These are phyloP conservation scores for Papilio xuthus DNA, from an alignment of 1,140 invertebrate species.

Conservation along the genomic window DNA sequence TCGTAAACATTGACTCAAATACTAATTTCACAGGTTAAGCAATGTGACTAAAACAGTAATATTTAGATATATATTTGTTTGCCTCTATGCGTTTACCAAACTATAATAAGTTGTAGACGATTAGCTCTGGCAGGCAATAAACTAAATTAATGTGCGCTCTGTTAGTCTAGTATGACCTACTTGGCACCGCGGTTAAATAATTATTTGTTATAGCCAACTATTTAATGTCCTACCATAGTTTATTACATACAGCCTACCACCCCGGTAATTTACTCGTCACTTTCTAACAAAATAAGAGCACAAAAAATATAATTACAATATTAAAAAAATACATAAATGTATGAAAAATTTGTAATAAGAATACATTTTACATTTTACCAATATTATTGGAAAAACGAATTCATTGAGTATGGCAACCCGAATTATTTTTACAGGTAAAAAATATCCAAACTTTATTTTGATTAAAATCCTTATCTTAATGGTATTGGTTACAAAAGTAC, in stretches of 20 bases:
- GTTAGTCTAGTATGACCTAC: slow-evolving; percentile 19
- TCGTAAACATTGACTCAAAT: too few species aligned
- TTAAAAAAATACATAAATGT: not conserved
- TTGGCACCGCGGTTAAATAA: slow-evolving; percentile 25
- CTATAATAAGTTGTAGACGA: slow-evolving; percentile 12
- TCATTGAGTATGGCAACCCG: not conserved
- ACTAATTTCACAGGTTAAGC: too few species aligned
- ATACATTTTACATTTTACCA: too few species aligned
- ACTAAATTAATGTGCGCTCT: slow-evolving; percentile 19
- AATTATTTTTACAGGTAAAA: slow-evolving; percentile 1
- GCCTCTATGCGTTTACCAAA: not conserved
- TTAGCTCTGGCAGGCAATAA: slow-evolving; percentile 17
- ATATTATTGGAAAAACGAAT: not conserved
- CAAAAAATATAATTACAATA: not conserved
- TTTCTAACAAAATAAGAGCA: not conserved
- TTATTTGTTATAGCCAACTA: slow-evolving; percentile 28
- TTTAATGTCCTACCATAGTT: slow-evolving; percentile 7
- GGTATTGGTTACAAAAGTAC: not conserved
- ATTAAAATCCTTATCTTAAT: slow-evolving; percentile 20
- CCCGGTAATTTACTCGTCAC: not conserved
- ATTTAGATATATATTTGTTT: not conserved
- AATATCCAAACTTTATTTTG: slow-evolving; percentile 7
- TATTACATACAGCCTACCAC: slow-evolving; percentile 11
- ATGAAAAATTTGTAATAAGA: too few species aligned
- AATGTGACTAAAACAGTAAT: too few species aligned